phyloP scores from a whole-genome alignment of 2,797 vertebrate species.

The Chloroceryle amazona region DNA sequence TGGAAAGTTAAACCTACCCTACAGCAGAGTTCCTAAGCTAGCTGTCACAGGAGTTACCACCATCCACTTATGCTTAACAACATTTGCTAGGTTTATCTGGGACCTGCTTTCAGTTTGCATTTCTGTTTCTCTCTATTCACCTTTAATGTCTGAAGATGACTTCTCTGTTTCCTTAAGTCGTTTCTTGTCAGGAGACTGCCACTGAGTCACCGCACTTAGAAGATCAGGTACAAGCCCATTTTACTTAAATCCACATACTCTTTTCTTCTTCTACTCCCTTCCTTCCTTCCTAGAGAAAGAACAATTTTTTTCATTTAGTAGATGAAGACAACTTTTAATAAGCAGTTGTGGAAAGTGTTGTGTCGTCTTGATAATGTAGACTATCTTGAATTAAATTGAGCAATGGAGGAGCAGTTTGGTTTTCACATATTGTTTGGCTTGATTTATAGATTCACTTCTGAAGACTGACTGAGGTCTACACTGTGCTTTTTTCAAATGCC shows the following conservation, averaged over 20 bases:
- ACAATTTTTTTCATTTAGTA: background rate
- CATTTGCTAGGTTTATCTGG: background rate
- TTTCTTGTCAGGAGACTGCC: background rate
- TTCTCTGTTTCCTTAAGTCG: background rate
- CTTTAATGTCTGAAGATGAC: background rate
- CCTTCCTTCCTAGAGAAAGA: too few species aligned
- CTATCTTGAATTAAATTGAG: background rate
- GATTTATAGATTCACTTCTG: background rate
- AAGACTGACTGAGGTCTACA: background rate
- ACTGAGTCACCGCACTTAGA: background rate
- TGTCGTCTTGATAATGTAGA: background rate
- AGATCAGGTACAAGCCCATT: background rate
- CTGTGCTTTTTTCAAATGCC: background rate
- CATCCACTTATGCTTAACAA: background rate
- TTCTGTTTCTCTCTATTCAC: background rate
- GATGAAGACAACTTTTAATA: background rate
- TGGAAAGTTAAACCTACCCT: background rate
- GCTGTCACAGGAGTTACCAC: background rate
- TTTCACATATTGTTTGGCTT: background rate
- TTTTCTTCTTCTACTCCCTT: too few species aligned
- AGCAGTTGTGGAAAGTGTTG: background rate
- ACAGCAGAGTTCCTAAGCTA: background rate
- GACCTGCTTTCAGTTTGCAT: background rate
- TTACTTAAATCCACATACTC: background rate
- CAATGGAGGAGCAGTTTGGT: background rate